These are phyloP conservation scores for Dryomyza anilis DNA, from an alignment of 2,888 invertebrate genomes.

Conservation along the genomic window DNA sequence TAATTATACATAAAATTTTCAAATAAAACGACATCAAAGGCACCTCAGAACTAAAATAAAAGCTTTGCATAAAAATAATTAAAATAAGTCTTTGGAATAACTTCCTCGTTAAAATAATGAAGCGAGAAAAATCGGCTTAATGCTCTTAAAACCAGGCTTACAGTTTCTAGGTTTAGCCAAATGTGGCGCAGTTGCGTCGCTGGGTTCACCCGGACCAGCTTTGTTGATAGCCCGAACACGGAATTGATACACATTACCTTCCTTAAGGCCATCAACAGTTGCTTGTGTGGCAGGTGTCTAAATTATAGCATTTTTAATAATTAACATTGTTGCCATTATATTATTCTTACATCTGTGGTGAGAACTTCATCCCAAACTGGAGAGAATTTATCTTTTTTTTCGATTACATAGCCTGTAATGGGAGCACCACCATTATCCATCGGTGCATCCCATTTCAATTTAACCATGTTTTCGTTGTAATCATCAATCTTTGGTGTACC, in stretches of 20 bases:
- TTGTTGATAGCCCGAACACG: slow-evolving; percentile 94
- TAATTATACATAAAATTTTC: not conserved
- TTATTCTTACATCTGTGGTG: slow-evolving; percentile 37
- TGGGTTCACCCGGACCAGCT: slow-evolving; percentile 90
- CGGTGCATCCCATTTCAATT: slow-evolving; percentile 92
- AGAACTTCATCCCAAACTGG: slow-evolving; percentile 87
- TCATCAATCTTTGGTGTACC: slow-evolving; percentile 84
- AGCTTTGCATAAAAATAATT: slow-evolving; percentile 25
- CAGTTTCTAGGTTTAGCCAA: slow-evolving; percentile 84
- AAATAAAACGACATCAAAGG: not conserved
- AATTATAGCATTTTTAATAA: slow-evolving; percentile 28
- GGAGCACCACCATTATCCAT: slow-evolving; percentile 96
- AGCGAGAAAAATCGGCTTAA: slow-evolving; percentile 2
- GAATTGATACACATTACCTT: slow-evolving; percentile 94
- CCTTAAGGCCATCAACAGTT: slow-evolving; percentile 83
- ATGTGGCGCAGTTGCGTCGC: slow-evolving; percentile 86
- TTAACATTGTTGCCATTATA: not conserved
- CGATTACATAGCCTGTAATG: slow-evolving; percentile 94
- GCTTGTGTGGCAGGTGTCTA: slow-evolving; percentile 79
- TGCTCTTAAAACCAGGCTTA: slow-evolving; percentile 65
- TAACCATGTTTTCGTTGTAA: slow-evolving; percentile 88
- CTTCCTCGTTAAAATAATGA: not conserved
- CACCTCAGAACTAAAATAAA: slow-evolving; percentile 18
- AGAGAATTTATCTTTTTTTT: slow-evolving; percentile 85
- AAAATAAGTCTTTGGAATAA: not conserved